Percentiles rank a stretch among this genome's conserved stretches.
Evolutionary conservation across 2,888 invertebrate species (phyloP).

Genomic region (Eupithecia abbreviata): DNA sequence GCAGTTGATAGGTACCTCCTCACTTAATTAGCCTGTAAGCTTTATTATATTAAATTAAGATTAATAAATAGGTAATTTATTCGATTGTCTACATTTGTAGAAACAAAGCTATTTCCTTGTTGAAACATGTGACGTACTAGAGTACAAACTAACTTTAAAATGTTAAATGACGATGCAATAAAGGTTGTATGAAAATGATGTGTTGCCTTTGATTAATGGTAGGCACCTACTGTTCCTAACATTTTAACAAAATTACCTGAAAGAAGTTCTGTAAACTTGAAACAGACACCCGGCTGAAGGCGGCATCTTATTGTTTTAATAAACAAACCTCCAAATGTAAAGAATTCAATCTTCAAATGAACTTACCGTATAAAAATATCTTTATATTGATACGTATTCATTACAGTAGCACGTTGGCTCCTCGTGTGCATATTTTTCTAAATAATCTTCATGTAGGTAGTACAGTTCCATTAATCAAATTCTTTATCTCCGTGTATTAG

Average conservation of each 20-base stretch:
- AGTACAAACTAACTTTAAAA: not conserved
- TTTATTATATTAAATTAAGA: not conserved
- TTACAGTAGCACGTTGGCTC: not conserved
- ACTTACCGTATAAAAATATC: too few relatives aligned
- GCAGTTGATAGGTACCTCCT: too few relatives aligned
- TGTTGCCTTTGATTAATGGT: not conserved
- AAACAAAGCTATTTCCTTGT: not conserved
- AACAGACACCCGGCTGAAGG: too few relatives aligned
- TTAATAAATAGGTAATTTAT: not conserved
- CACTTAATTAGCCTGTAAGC: not conserved
- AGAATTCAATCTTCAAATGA: too few relatives aligned
- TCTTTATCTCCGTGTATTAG: not conserved
- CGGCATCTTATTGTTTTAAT: too few relatives aligned
- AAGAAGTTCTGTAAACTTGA: too few relatives aligned
- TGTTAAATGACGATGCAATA: constrained; percentile 4
- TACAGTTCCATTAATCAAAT: not conserved
- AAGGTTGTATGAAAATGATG: not conserved
- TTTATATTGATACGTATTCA: too few relatives aligned
- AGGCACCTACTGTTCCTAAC: too few relatives aligned
- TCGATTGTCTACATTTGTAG: not conserved
- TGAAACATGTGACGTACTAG: not conserved
- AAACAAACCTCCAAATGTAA: too few relatives aligned
- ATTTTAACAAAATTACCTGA: too few relatives aligned
- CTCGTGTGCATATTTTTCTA: not conserved
- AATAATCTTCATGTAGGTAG: not conserved